Evolutionary conservation across 2,888 invertebrate species (phyloP), one percentile per base, ranked within the genome.

Genomic region (Plagodis pulveraria): DNA sequence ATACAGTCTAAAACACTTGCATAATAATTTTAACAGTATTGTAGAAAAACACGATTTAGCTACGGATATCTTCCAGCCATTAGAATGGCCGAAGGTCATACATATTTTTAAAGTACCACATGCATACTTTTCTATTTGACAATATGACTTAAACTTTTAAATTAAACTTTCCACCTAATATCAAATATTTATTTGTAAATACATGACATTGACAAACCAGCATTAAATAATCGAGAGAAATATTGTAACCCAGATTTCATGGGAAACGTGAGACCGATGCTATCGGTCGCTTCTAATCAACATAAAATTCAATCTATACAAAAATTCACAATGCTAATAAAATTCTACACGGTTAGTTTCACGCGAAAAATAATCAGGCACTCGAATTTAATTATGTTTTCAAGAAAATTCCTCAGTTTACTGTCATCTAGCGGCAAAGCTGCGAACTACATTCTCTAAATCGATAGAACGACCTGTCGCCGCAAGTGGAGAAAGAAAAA

Each of bases 221-320:
- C 49, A 44, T 42, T 40, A 44, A 45, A 41, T 9, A 22, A 54
- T 36, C 41, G 22, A 44, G 57, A 55, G 50, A 58, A 58, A 56
- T 34, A 8, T 10, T 36, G 45, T 53, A 50, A 50, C 50, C 54
- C 32, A 53, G 51, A 54, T 48, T 51, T 50, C 42, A 35, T 52
- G 53, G 41, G 50, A 57, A 55, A 55, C 54, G 42, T 11, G 43
- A 46, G 41, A 10, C 38, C 58, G 51, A 72, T 66, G 50, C 22
- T 51, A 69, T 55, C 69, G 65, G 74, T 74, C 58, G 72, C 81
- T 83, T 84, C 81, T 86, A 79, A 84, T 85, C 84, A 84, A 86
- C 70, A 74, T 65, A 73, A 77, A 81, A 78, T 77, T 69, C 74
- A 78, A 81, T 76, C 67, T 70, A 67, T 62, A 58, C 57, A 76